Conservation (phyloP, 92 coral and sea anemone species). For the Bergia puertoricense region DNA sequence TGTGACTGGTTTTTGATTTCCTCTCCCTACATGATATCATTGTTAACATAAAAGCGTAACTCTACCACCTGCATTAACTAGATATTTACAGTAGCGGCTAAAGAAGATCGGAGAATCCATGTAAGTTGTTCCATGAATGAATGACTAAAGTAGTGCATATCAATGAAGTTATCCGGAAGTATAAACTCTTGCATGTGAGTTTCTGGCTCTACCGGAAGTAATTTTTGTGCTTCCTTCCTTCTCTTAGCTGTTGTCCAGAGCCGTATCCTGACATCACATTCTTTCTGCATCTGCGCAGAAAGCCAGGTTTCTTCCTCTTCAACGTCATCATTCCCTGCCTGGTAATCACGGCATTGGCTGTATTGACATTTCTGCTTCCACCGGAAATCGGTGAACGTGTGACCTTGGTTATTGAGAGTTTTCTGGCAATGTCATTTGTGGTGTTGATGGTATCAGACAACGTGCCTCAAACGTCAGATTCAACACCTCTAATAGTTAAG, state of each 20-base stretch:
- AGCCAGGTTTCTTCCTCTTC: constrained; percentile 92
- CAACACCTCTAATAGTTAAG: constrained; percentile 81
- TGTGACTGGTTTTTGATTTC: background rate
- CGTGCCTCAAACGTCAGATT: constrained; percentile 91
- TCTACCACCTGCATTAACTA: constrained; percentile 8
- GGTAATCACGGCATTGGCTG: constrained; percentile 86
- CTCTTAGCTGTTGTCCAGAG: constrained; percentile 92
- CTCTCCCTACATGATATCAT: background rate
- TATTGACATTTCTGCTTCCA: constrained; percentile 88
- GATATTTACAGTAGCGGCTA: background rate
- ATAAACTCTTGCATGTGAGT: background rate
- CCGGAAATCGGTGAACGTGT: constrained; percentile 96
- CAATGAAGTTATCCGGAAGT: constrained; percentile 5
- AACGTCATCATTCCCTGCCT: constrained; percentile 91
- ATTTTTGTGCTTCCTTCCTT: constrained; percentile 38
- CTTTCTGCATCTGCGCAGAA: constrained; percentile 82
- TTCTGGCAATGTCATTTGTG: constrained; percentile 88
- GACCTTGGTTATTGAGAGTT: constrained; percentile 87
- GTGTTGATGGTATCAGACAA: constrained; percentile 87
- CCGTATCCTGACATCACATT: constrained; percentile 91
- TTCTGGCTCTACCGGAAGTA: constrained; percentile 11
- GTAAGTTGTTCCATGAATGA: background rate
- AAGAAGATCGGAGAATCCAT: background rate
- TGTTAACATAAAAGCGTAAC: background rate
- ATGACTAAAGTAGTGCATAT: constrained; percentile 13